Conservation (phyloP, 2,888 invertebrate species). For the Thecophora atra region DNA sequence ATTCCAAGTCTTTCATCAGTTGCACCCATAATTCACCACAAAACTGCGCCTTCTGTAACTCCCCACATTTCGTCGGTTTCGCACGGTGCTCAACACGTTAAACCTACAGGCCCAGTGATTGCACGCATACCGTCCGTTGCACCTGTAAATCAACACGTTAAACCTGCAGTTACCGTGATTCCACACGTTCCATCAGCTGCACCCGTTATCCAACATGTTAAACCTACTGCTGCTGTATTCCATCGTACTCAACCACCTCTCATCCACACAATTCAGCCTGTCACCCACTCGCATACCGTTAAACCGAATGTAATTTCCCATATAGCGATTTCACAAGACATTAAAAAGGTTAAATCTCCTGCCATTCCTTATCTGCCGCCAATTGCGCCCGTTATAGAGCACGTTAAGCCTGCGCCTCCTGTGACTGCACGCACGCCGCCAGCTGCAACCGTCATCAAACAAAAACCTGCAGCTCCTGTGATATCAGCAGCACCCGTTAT, state of each 20-base stretch:
- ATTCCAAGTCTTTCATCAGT: background rate
- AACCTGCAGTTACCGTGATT: constrained; percentile 17
- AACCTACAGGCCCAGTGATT: background rate
- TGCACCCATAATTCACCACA: constrained; percentile 27
- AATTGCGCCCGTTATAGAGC: constrained; percentile 1
- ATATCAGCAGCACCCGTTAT: constrained; percentile 33
- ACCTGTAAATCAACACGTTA: constrained; percentile 7
- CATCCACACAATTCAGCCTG: constrained; percentile 19
- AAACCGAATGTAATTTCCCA: constrained; percentile 19
- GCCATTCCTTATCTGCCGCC: background rate
- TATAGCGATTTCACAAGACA: background rate
- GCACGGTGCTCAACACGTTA: constrained; percentile 21
- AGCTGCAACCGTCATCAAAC: no score
- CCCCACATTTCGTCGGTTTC: constrained; percentile 7
- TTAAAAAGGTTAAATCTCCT: background rate
- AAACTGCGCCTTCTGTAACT: background rate
- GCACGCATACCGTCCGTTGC: background rate
- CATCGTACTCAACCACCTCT: constrained; percentile 21
- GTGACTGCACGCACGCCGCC: constrained; percentile 2
- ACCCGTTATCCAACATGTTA: background rate
- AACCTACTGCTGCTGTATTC: no score
- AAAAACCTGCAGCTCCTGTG: no score
- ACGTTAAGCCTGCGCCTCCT: constrained; percentile 21
- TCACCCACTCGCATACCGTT: constrained; percentile 23
- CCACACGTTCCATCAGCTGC: background rate